These are phyloP conservation scores for Syngnathus acus DNA, from an alignment of 2,797 vertebrate species.

Conservation along the genomic window DNA sequence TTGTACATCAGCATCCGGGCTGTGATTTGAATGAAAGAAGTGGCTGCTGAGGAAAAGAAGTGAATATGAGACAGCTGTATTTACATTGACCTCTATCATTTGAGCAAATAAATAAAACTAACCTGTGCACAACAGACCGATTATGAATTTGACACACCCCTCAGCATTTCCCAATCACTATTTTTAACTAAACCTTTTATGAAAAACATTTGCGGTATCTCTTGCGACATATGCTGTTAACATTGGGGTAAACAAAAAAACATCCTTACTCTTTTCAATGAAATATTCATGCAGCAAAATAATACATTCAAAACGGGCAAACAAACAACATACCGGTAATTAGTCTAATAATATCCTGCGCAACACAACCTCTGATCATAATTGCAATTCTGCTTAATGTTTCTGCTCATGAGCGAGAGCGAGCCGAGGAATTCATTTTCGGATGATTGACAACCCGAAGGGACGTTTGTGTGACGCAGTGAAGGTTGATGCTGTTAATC, in stretches of 20 bases:
- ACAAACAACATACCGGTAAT: constrained; percentile 36
- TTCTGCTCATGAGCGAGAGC: neutral
- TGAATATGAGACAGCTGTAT: too few species aligned
- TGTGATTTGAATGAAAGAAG: too few species aligned
- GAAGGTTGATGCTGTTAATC: neutral
- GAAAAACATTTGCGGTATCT: neutral
- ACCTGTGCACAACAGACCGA: neutral
- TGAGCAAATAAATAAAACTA: neutral
- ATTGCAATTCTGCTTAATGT: constrained; percentile 8
- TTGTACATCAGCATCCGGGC: neutral
- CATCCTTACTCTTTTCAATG: constrained; percentile 20
- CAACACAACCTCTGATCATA: constrained; percentile 2
- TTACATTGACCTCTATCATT: too few species aligned
- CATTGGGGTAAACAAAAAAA: neutral
- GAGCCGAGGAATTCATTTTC: neutral
- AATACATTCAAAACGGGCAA: constrained; percentile 40
- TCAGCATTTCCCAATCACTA: neutral
- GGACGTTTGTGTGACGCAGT: neutral
- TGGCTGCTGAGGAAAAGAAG: too few species aligned
- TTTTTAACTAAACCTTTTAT: neutral
- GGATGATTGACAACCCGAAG: neutral
- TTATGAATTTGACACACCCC: neutral
- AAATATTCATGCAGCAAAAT: constrained; percentile 35
- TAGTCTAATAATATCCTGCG: constrained; percentile 29
- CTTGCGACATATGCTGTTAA: neutral